phyloP scores from a whole-genome alignment of 2,113 vertebrate genomes.

The Myotis davidii region DNA sequence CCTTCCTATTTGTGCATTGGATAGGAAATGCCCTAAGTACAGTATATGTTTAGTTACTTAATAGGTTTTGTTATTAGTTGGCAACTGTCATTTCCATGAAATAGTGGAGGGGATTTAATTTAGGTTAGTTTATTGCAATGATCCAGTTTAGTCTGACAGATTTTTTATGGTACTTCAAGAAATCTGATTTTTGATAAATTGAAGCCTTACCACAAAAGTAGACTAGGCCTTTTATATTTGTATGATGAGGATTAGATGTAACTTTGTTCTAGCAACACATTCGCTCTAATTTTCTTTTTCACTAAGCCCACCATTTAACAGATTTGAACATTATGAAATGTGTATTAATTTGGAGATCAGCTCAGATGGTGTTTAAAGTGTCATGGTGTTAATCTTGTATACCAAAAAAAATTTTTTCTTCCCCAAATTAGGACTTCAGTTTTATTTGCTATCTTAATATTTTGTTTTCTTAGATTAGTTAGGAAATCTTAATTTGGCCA shows the following conservation, averaged over 20 bases:
- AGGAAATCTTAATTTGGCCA: conserved; percentile 70
- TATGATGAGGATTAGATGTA: neutral
- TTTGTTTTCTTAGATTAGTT: conserved; percentile 65
- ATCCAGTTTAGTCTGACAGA: neutral
- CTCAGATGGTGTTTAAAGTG: conserved; percentile 64
- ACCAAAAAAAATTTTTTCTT: neutral
- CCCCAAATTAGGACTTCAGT: conserved; percentile 61
- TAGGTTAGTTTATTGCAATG: neutral
- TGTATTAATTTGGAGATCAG: conserved; percentile 57
- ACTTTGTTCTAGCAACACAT: conserved; percentile 51
- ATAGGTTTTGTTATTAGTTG: conserved; percentile 8
- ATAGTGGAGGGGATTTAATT: neutral
- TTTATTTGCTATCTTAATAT: conserved; percentile 66
- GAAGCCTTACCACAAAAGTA: conserved; percentile 28
- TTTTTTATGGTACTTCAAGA: conserved; percentile 11
- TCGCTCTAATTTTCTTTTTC: conserved; percentile 41
- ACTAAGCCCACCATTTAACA: conserved; percentile 45
- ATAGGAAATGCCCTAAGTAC: conserved; percentile 17
- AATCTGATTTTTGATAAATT: conserved; percentile 59
- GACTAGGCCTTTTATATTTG: conserved; percentile 30
- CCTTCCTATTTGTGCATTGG: conserved; percentile 57
- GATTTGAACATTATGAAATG: conserved; percentile 24
- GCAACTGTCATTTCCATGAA: conserved; percentile 16
- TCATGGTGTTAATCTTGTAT: conserved; percentile 8
- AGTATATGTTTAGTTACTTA: neutral